Conservation (phyloP, 2,113 vertebrate genomes). For the Xiphophorus hellerii region DNA sequence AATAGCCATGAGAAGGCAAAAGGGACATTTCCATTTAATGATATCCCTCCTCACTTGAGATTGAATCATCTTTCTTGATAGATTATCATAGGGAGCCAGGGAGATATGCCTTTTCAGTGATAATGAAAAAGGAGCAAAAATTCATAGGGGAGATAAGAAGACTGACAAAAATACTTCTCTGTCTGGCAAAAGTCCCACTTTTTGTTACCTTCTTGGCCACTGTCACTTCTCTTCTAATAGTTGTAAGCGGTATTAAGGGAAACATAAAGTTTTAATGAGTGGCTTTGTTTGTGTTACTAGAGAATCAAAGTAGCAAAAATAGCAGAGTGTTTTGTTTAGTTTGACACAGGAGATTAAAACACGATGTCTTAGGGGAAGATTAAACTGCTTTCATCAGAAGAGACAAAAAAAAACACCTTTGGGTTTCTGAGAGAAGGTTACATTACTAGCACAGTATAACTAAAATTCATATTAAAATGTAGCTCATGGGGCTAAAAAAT, state of each 20-base stretch:
- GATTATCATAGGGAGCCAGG: slow-evolving; percentile 40
- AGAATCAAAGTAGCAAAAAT: background rate
- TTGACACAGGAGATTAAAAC: background rate
- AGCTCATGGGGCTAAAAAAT: too few relatives aligned
- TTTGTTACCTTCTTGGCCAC: background rate
- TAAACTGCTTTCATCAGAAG: background rate
- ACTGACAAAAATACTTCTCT: slow-evolving; percentile 47
- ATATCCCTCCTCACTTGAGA: slow-evolving; percentile 38
- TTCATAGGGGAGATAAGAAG: slow-evolving; percentile 46
- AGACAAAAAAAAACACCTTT: background rate
- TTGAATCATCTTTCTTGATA: slow-evolving; percentile 57
- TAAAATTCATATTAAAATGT: background rate
- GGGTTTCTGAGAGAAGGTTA: background rate
- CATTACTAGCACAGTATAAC: background rate
- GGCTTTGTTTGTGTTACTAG: background rate
- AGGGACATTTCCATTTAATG: slow-evolving; percentile 1
- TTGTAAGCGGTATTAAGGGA: slow-evolving; percentile 8
- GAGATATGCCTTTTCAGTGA: slow-evolving; percentile 42
- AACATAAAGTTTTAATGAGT: slow-evolving; percentile 16
- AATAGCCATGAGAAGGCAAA: background rate
- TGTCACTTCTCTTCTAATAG: background rate
- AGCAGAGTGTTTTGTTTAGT: background rate
- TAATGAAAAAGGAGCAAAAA: slow-evolving; percentile 40
- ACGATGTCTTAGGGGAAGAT: background rate
- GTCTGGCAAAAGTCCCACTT: too few relatives aligned